phyloP scores from a whole-genome alignment of 1,140 invertebrate genomes.

The Trachelipus rathkii region DNA sequence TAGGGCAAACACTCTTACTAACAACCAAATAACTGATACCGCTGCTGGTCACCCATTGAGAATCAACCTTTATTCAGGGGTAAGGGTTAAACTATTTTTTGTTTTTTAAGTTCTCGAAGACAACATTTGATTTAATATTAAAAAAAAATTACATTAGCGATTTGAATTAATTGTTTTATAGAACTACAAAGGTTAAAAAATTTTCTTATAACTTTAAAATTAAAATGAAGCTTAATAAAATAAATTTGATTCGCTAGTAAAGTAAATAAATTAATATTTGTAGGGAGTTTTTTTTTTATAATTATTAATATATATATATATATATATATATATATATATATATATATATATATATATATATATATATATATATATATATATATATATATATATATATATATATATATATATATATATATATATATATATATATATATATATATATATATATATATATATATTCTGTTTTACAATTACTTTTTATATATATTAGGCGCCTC shows the following conservation, averaged over 20 bases:
- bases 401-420: slow-evolving; percentile 21
- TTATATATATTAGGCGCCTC: slow-evolving; percentile 21
- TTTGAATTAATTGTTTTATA: no score
- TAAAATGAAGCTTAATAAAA: no score
- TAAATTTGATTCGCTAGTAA: no score
- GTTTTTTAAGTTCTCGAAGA: background rate
- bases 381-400: slow-evolving; percentile 18
- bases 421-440: slow-evolving; percentile 24
- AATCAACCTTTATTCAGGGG: slow-evolving; percentile 56
- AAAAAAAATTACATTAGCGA: no score
- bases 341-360: slow-evolving; percentile 25
- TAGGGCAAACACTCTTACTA: slow-evolving; percentile 50
- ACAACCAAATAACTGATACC: slow-evolving; percentile 56
- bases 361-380: slow-evolving; percentile 28
- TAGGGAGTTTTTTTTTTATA: no score
- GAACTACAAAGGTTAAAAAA: no score
- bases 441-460: background rate
- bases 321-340: slow-evolving; percentile 25
- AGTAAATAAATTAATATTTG: no score
- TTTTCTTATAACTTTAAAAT: no score
- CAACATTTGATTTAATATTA: no score
- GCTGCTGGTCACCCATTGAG: slow-evolving; percentile 49
- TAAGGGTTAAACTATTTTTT: slow-evolving; percentile 21
- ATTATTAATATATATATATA: no score
- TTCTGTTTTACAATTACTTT: no score